Base-by-base conservation (phyloP, 2,113 vertebrate genomes). In the Callionymus lyra region DNA sequence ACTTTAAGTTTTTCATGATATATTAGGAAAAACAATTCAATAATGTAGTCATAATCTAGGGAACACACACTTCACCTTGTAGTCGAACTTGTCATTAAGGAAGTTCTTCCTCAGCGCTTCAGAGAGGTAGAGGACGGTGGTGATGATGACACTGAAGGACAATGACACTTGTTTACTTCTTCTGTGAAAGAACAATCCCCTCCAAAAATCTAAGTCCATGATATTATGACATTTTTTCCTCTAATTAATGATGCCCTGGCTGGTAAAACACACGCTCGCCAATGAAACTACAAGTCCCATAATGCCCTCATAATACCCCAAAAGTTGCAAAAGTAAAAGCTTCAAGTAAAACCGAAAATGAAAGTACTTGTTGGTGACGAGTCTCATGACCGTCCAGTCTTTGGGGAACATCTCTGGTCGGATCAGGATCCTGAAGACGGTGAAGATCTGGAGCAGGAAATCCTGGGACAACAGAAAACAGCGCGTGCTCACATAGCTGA, bases 381-480 rank as follows among this genome's bases (percentile, higher is more conserved):
- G 86, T 47, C 94, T 89, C 95, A 99, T 99, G 40, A 97, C 92
- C 1, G 94, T 93, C 95, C 95, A 99, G 79, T 99, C 95, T 84
- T 97, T 98, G 2, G 93, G 87, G 72, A 97, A 99, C 93, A 97
- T 99, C 76, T 99, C 95, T 12, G 93, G 93, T 65, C 89, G 86
- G 60, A 97, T 95, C 15, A 99, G 80, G 72, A 97, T 98, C 52
- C 92, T 89, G 85, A 99, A 99, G 12, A 99, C 95, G 1, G 94
- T 97, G 70, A 99, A 98, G 69, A 97, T 90, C 76, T 98, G 94
- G 50, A 98, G 84, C 47, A 99, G 88, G 57, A 98, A 99, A 77
- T 99, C 94, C 95, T 99, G 71, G 38, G 57, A 62, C 17, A 59
- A 35, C 2, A 6, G 33, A 6, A 17, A 44, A n/a, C n/a, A n/a